Base-by-base conservation (phyloP, 2,888 invertebrate species). In the Argynnis bischoffii region DNA sequence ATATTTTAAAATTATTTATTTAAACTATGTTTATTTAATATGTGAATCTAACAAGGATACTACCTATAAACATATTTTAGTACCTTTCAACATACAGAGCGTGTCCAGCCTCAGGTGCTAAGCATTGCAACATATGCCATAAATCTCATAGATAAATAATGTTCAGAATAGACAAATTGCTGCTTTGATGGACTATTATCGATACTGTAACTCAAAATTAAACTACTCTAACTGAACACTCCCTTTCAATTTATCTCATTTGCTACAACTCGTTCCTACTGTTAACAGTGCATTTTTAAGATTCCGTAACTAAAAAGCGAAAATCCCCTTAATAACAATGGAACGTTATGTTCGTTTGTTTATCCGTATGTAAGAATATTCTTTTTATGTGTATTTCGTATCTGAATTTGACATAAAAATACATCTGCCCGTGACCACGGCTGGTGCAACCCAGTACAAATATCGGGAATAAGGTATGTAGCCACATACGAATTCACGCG, bases 111-210 rank as follows among this genome's bases (percentile, higher is more conserved):
- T 46, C 46, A 57, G 57, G 57, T 55, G n/a, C 47, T 47, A 26
- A 15, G 26, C 31, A 31, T 69, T 69, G 61, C 60, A 65, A 65
- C 56, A 65, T 21, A 59, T 35, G 46, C 41, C 53, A 50, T 69
- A 50, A 64, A 63, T 66, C 55, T 54, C 47, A 50, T 18, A 54
- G 48, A 31, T 63, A 63, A 65, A 55, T 55, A 63, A 53, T 60
- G 47, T 51, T 66, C 46, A 55, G 46, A 64, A 55, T 21, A 50
- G 63, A 64, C 63, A 63, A 66, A 69, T 67, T 60, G 21, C 53
- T 26, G n/a, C 15, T 47, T 59, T 54, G 48, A 46, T 65, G 61
- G n/a, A 15, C 51, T 47, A 48, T 60, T 41, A 21, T 54, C 26
- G 21, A 47, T 55, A 47, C 47, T 56, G 57, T 57, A 53, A 18